These are phyloP conservation scores for Petrophora chlorosata DNA, from an alignment of 2,888 invertebrate genomes.

Conservation along the genomic window DNA sequence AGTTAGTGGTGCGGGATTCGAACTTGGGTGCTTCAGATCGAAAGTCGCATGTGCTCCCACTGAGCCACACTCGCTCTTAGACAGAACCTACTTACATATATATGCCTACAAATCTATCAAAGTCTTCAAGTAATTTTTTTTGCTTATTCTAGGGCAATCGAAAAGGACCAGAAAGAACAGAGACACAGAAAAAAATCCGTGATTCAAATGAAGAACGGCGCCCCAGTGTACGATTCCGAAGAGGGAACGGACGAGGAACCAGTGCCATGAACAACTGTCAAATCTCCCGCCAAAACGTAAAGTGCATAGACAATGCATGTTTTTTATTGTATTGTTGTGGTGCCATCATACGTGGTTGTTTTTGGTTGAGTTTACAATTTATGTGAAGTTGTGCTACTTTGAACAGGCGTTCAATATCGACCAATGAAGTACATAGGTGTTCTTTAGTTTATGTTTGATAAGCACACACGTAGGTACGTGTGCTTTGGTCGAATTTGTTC, in stretches of 20 bases:
- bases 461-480: too few relatives aligned
- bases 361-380: neutral
- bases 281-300: constrained; percentile 44
- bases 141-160: constrained; percentile 59
- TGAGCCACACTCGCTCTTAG: too few relatives aligned
- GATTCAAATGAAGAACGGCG: constrained; percentile 82
- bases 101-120: too few relatives aligned
- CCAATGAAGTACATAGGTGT: too few relatives aligned
- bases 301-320: constrained; percentile 16
- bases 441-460: too few relatives aligned
- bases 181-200: constrained; percentile 84
- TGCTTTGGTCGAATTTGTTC: too few relatives aligned
- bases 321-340: constrained; percentile 10
- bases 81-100: too few relatives aligned
- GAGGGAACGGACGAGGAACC: constrained; percentile 88
- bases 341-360: constrained; percentile 8
- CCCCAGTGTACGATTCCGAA: constrained; percentile 83
- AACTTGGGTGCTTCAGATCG: too few relatives aligned
- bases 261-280: constrained; percentile 74
- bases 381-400: neutral
- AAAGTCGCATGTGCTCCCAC: too few relatives aligned
- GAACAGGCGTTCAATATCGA: neutral
- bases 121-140: neutral
- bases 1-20: too few relatives aligned
- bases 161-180: constrained; percentile 79